Evolutionary conservation across 2,797 vertebrate genomes (phyloP).

Genomic region (Brachyrhaphis roseni): DNA sequence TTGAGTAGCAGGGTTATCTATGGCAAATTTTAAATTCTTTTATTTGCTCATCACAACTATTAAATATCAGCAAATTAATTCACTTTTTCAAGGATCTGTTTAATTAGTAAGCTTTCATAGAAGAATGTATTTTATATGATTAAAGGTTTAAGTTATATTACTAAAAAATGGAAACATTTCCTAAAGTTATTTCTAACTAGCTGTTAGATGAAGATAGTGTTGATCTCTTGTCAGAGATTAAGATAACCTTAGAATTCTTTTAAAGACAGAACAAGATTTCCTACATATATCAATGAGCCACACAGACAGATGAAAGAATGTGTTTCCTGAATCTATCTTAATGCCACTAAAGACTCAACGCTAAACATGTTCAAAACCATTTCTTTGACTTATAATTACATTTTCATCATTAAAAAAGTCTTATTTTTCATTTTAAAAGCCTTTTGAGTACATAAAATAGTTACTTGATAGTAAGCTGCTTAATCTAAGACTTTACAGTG

Average conservation of each 20-base stretch:
- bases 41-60: not conserved
- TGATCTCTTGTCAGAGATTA: conserved; percentile 44
- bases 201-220: not conserved
- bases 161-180: not conserved
- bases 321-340: conserved; percentile 22
- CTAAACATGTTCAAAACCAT: conserved; percentile 19
- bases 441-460: conserved; percentile 56
- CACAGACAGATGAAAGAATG: conserved; percentile 3
- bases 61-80: not conserved
- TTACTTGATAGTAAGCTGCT: conserved; percentile 64
- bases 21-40: not conserved
- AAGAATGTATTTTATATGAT: not conserved
- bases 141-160: not conserved
- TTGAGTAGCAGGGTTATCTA: not conserved
- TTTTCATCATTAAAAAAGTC: conserved; percentile 22
- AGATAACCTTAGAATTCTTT: conserved; percentile 5
- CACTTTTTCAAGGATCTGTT: not conserved
- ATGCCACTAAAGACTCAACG: conserved; percentile 11
- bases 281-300: conserved; percentile 23
- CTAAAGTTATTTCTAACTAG: not conserved
- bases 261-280: conserved; percentile 10
- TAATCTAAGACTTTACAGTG: conserved; percentile 65
- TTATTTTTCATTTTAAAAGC: conserved; percentile 44
- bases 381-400: conserved; percentile 18
- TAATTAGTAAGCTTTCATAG: not conserved